A percentile compares a stretch with the other conserved stretches of the same genome.
Conservation (phyloP, 64 coral and sea anemone genomes). For the Pachyseris speciosa region DNA sequence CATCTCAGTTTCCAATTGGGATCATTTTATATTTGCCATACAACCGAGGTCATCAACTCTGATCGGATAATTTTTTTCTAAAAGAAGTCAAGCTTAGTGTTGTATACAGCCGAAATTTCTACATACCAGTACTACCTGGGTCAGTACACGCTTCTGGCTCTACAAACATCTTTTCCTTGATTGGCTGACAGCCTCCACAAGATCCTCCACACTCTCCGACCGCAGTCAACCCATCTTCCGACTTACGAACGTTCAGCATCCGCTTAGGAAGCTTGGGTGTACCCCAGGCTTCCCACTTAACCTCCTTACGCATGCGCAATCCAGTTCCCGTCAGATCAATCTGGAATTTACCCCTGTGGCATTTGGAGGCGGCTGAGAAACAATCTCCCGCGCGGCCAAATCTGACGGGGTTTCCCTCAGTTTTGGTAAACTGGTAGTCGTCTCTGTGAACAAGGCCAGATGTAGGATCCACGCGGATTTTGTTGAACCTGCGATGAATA, state of each 20-base stretch:
- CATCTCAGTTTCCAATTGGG: no score
- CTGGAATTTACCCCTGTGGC: slow-evolving; percentile 89
- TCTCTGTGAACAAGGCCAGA: slow-evolving; percentile 86
- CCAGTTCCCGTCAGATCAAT: slow-evolving; percentile 92
- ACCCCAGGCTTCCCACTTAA: slow-evolving; percentile 91
- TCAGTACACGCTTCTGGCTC: slow-evolving; percentile 73
- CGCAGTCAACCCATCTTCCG: slow-evolving; percentile 62
- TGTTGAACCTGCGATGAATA: slow-evolving; percentile 77
- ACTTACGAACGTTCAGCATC: slow-evolving; percentile 75
- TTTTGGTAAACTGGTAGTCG: slow-evolving; percentile 84
- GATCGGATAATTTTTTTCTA: no score
- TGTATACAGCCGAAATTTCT: not conserved
- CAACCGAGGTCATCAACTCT: no score
- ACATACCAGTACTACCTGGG: slow-evolving; percentile 24
- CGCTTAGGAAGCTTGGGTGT: slow-evolving; percentile 79
- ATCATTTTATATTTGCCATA: no score
- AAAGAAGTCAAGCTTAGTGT: no score
- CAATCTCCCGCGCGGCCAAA: slow-evolving; percentile 98
- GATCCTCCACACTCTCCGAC: slow-evolving; percentile 98
- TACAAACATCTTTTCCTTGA: slow-evolving; percentile 72
- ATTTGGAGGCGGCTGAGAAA: slow-evolving; percentile 81
- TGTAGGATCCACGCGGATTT: slow-evolving; percentile 87
- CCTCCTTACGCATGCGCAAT: slow-evolving; percentile 75
- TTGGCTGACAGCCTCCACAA: slow-evolving; percentile 91
- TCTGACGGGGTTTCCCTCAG: slow-evolving; percentile 85